Conservation (phyloP, 2,797 vertebrate species). For the Amphiprion clarkii region DNA sequence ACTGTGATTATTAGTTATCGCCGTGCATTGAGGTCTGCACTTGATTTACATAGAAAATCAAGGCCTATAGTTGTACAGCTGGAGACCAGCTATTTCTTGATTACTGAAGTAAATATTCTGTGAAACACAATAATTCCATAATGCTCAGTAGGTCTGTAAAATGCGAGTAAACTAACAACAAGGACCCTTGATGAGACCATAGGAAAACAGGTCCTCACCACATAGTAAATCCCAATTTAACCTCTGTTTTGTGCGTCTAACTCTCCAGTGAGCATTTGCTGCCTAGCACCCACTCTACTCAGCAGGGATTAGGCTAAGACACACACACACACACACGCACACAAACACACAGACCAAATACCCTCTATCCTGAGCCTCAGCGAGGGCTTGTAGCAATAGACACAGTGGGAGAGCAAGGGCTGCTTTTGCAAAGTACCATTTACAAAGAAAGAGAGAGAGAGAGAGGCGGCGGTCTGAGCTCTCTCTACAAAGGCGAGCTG, state of each 20-base stretch:
- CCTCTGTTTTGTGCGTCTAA: slow-evolving; percentile 64
- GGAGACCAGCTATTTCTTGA: background rate
- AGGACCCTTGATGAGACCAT: background rate
- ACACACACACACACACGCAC: slow-evolving; percentile 39
- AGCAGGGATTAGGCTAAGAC: slow-evolving; percentile 81
- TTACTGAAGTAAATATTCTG: background rate
- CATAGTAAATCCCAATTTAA: slow-evolving; percentile 47
- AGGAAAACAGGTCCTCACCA: slow-evolving; percentile 20
- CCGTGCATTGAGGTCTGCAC: background rate
- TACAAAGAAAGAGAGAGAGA: slow-evolving; percentile 31
- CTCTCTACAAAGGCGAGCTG: slow-evolving; percentile 36
- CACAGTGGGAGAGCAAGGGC: slow-evolving; percentile 44
- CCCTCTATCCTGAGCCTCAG: slow-evolving; percentile 51
- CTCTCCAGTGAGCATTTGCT: slow-evolving; percentile 78
- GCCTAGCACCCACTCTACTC: slow-evolving; percentile 82
- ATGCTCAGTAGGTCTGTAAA: slow-evolving; percentile 6
- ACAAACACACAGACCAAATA: slow-evolving; percentile 50
- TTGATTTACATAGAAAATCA: background rate
- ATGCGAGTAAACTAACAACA: slow-evolving; percentile 6
- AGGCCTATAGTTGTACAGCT: background rate
- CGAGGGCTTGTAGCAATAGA: slow-evolving; percentile 46
- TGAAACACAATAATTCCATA: background rate
- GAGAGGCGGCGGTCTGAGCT: slow-evolving; percentile 13
- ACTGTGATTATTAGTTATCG: slow-evolving; percentile 17
- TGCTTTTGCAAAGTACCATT: slow-evolving; percentile 30